Conservation (phyloP, 2,113 vertebrate genomes). For the Aramus guarauna region DNA sequence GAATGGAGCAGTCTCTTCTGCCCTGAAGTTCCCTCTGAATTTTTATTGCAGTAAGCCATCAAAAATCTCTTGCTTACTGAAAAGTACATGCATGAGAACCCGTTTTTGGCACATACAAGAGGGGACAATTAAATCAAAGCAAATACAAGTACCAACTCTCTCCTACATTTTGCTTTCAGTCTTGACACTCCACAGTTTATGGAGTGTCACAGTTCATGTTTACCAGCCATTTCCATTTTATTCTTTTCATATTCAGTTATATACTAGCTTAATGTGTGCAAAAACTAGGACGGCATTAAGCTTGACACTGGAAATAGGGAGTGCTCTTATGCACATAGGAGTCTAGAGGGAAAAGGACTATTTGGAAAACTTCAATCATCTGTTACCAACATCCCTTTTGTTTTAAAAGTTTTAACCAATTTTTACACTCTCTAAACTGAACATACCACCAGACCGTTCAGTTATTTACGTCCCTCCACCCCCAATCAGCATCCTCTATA, state of each 20-base stretch:
- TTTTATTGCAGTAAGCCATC: background rate
- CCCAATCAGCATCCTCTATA: background rate
- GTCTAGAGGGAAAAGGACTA: background rate
- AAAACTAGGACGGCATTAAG: background rate
- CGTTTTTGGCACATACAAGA: background rate
- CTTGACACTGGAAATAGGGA: background rate
- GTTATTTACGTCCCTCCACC: background rate
- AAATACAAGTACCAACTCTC: background rate
- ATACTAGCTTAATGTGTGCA: background rate
- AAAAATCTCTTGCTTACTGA: background rate
- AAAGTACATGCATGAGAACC: background rate
- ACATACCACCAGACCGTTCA: background rate
- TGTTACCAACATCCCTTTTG: background rate
- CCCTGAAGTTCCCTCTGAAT: background rate
- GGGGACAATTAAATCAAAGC: background rate
- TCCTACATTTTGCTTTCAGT: background rate
- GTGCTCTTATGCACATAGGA: background rate
- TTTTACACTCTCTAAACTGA: background rate
- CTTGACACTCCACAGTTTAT: background rate
- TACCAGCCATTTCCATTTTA: background rate
- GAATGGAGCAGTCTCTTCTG: background rate
- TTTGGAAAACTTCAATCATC: background rate
- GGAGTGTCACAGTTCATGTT: no score
- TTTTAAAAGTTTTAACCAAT: rapidly evolving
- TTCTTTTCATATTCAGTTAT: background rate